These are phyloP conservation scores for Drosophila bocki DNA, from an alignment of 1,140 invertebrate genomes.

Conservation along the genomic window DNA sequence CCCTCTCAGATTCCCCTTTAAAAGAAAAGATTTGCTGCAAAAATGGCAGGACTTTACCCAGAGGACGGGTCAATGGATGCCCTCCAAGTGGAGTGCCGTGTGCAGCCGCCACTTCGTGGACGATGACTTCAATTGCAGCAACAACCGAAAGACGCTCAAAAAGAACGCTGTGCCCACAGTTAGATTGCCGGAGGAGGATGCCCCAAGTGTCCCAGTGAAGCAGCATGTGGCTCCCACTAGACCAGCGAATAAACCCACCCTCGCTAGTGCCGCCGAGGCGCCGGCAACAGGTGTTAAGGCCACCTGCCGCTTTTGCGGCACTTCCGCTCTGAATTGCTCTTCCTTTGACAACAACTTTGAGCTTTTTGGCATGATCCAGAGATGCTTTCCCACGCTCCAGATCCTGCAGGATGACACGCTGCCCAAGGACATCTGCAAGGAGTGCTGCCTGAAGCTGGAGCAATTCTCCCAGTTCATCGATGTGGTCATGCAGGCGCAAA, in stretches of 20 bases:
- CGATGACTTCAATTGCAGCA: slow-evolving; percentile 70
- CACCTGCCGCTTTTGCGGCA: slow-evolving; percentile 76
- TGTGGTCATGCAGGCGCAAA: slow-evolving; percentile 75
- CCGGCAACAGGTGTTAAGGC: slow-evolving; percentile 31
- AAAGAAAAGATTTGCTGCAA: slow-evolving; percentile 69
- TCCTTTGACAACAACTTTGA: slow-evolving; percentile 77
- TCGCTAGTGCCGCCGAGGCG: slow-evolving; percentile 37
- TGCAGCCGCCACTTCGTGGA: slow-evolving; percentile 77
- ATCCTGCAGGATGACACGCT: slow-evolving; percentile 78
- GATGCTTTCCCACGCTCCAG: slow-evolving; percentile 81
- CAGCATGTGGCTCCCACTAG: slow-evolving; percentile 33
- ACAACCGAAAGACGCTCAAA: slow-evolving; percentile 72
- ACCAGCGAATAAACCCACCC: slow-evolving; percentile 25
- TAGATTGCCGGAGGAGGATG: slow-evolving; percentile 19
- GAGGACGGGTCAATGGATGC: slow-evolving; percentile 69
- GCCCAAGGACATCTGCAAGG: slow-evolving; percentile 73
- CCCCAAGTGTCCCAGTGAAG: slow-evolving; percentile 32
- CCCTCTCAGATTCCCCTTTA: slow-evolving; percentile 72
- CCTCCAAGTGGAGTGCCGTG: slow-evolving; percentile 78
- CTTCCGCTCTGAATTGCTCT: slow-evolving; percentile 51
- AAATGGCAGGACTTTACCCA: slow-evolving; percentile 78
- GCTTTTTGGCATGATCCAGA: slow-evolving; percentile 79
- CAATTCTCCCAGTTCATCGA: slow-evolving; percentile 74
- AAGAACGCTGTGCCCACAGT: slow-evolving; percentile 75
- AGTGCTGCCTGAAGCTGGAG: slow-evolving; percentile 66